Evolutionary conservation across 2,797 vertebrate species (phyloP).

Genomic region (Halcyon badia): DNA sequence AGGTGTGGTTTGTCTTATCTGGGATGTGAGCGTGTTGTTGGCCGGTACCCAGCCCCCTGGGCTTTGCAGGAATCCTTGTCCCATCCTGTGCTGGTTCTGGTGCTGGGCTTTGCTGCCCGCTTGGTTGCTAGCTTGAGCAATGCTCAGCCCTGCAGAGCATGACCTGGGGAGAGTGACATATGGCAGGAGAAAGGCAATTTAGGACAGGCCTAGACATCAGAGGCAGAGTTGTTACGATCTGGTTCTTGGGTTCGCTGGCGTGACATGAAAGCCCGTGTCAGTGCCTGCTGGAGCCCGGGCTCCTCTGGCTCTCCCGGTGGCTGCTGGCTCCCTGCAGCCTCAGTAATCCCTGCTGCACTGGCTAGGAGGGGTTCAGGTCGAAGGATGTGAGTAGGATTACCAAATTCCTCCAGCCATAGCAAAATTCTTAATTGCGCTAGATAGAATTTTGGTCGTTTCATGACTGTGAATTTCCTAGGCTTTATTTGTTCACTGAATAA

Average conservation of each 20-base stretch:
- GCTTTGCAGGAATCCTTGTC: neutral
- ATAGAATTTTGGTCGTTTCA: neutral
- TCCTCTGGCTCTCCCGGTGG: neutral
- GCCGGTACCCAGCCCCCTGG: neutral
- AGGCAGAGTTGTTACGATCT: neutral
- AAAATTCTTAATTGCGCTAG: neutral
- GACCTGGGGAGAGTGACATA: neutral
- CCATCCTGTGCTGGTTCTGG: neutral
- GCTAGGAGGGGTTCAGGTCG: neutral
- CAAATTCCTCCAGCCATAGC: neutral
- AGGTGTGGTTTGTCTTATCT: rapidly evolving
- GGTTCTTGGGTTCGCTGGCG: slow-evolving; percentile 39
- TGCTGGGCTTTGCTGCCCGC: neutral
- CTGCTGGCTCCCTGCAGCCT: neutral
- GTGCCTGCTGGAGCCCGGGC: neutral
- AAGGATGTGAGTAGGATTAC: neutral
- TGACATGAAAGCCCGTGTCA: neutral
- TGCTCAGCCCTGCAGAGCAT: neutral
- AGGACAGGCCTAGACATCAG: slow-evolving; percentile 11
- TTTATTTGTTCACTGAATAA: neutral
- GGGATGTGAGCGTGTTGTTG: rapidly evolving
- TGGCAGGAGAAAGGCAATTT: slow-evolving; percentile 27
- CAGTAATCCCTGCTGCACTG: neutral
- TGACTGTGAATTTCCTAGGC: neutral
- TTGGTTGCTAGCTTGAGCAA: neutral